Evolutionary conservation across 2,113 vertebrate genomes (phyloP).

Genomic region (Laticauda laticaudata): DNA sequence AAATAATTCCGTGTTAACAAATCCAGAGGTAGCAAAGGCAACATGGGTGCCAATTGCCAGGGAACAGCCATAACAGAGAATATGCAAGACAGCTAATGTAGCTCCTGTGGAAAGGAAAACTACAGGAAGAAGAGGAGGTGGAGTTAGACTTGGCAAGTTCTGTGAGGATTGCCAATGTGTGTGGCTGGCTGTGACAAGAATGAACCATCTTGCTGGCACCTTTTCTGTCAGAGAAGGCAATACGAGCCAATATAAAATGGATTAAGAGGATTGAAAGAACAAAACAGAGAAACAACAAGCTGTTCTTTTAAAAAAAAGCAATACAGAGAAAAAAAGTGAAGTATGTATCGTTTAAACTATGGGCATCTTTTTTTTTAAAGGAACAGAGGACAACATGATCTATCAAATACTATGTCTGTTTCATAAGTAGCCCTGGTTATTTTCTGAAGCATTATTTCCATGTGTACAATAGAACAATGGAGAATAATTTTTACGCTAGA

Average conservation of each 20-base stretch:
- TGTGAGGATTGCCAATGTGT: conserved; percentile 63
- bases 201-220: conserved; percentile 54
- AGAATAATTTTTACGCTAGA: conserved; percentile 10
- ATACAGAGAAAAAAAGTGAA: conserved; percentile 43
- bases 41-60: conserved; percentile 24
- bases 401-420: not conserved
- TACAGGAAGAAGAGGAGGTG: conserved; percentile 48
- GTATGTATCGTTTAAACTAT: conserved; percentile 45
- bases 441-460: not conserved
- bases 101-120: conserved; percentile 55
- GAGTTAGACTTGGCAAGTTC: conserved; percentile 53
- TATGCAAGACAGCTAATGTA: conserved; percentile 55
- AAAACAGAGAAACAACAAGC: conserved; percentile 49
- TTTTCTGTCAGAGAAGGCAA: conserved; percentile 52
- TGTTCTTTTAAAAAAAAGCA: conserved; percentile 43
- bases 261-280: conserved; percentile 59
- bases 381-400: not conserved
- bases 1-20: conserved; percentile 16
- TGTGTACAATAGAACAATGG: not conserved
- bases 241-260: conserved; percentile 50
- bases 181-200: conserved; percentile 53
- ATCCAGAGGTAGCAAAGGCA: conserved; percentile 26
- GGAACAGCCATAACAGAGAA: conserved; percentile 48
- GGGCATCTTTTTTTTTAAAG: not conserved
- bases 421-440: not conserved